Base-by-base conservation (phyloP, 1,140 invertebrate species). In the Bathynomus jamesi region DNA sequence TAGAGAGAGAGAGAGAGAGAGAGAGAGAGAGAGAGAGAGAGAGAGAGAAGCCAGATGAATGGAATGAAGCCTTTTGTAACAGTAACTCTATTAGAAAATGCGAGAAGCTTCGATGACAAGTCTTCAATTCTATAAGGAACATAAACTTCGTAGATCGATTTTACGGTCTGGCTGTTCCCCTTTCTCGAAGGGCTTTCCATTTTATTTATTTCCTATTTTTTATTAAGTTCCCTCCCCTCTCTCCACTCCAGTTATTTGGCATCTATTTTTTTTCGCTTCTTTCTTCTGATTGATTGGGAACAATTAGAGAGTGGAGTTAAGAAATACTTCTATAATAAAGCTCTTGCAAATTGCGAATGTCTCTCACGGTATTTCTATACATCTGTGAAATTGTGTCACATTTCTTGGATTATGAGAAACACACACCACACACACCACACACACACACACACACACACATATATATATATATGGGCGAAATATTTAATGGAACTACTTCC, bases 201-300 rank as follows among this genome's bases (percentile, higher is more conserved):
- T 53, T 53, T 53, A 53, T 53, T 53, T 53, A 53, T 53, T 53
- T 53, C 40, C 40, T 53, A 17, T 53, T 53, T 53, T 53, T 53
- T 53, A 53, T 53, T 53, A 53, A 53, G 40, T 17, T 17, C 40
- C 21, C 40, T 21, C 21, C 21, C 17, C 21, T 21, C 40, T 21
- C 40, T 53, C 40, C 13, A 21, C 21, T 53, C 40, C 13, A 17
- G 40, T 53, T 53, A 53, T 53, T 53, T 53, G 40, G 11, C 13
- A 53, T 17, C 40, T 53, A 53, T 53, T 53, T 53, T 53, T 17
- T 53, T 53, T 53, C 40, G 11, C 40, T 53, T 53, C 40, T 21
- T 17, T 53, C 40, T 53, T n/a, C 40, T 21, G 40, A 53, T 53
- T 53, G 40, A 53, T 53, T 53, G 40, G 5, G 40, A 53, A 53